These are phyloP conservation scores for Eulemur mongoz DNA, from an alignment of 2,797 vertebrate genomes.

Conservation along the genomic window DNA sequence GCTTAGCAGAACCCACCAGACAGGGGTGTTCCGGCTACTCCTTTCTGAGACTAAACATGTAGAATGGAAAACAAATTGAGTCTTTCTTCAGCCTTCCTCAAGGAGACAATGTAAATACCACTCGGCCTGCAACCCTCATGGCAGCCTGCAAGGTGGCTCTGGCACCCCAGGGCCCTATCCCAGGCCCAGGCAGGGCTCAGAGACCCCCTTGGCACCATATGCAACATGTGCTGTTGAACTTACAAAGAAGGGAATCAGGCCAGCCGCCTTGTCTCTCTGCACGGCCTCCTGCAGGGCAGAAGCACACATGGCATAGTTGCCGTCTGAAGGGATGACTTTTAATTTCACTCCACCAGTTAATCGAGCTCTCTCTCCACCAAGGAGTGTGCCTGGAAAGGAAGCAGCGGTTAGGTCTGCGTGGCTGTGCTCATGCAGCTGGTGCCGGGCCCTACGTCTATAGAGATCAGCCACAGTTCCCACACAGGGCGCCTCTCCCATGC, in stretches of 20 bases:
- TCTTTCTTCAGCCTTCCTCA: neutral
- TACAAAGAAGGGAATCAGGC: constrained; percentile 96
- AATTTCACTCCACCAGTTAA: constrained; percentile 92
- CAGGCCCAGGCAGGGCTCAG: too few species aligned
- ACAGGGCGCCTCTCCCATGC: fast-evolving
- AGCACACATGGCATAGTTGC: constrained; percentile 86
- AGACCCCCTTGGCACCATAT: neutral
- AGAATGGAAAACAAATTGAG: neutral
- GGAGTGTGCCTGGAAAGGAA: constrained; percentile 92
- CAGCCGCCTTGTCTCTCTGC: constrained; percentile 92
- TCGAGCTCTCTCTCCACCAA: constrained; percentile 94
- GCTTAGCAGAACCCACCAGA: neutral
- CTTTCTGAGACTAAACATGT: neutral
- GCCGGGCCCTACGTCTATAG: fast-evolving
- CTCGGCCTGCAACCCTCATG: fast-evolving
- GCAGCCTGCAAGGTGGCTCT: too few species aligned
- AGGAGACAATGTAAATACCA: neutral
- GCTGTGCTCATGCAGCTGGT: fast-evolving
- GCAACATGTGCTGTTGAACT: constrained; percentile 75
- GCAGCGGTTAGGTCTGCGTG: neutral
- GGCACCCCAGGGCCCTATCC: fast-evolving
- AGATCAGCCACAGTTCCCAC: fast-evolving
- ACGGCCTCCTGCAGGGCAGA: constrained; percentile 88
- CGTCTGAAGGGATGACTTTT: constrained; percentile 89
- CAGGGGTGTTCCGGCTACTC: neutral